Conservation (phyloP, 35 echinoderm and acorn worm species). For the Holothuria glaberrima region DNA sequence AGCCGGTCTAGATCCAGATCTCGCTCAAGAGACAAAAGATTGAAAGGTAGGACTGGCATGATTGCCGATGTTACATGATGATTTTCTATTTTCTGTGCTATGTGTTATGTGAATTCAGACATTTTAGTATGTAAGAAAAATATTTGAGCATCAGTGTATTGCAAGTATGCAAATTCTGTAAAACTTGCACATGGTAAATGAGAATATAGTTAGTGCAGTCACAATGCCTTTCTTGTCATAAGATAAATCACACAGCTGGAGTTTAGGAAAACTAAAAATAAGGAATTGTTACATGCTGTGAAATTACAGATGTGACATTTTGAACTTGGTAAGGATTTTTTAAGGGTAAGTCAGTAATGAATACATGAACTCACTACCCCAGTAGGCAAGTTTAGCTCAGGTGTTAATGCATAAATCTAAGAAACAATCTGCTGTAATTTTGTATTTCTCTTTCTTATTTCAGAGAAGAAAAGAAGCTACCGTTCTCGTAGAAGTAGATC, state of each 20-base stretch:
- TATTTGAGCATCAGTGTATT: no score
- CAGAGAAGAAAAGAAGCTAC: conserved; percentile 27
- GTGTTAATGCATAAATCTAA: not conserved
- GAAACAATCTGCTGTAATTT: not conserved
- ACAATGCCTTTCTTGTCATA: no score
- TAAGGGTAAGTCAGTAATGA: not conserved
- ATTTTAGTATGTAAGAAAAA: no score
- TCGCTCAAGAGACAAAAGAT: conserved; percentile 7
- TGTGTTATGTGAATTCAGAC: not conserved
- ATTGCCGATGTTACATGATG: not conserved
- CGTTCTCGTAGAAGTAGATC: conserved; percentile 33
- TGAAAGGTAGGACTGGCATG: conserved; percentile 3
- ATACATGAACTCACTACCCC: not conserved
- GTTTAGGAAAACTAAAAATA: not conserved
- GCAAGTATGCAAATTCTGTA: no score
- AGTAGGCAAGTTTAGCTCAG: not conserved
- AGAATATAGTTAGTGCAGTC: no score
- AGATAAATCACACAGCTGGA: not conserved
- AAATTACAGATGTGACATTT: not conserved
- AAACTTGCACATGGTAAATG: not conserved
- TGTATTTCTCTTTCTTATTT: not conserved
- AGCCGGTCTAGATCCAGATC: conserved; percentile 41
- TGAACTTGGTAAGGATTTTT: not conserved
- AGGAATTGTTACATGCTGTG: not conserved
- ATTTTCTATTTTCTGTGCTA: not conserved